Conservation (phyloP, 2,888 invertebrate genomes). For the Linnaemya vulpina region DNA sequence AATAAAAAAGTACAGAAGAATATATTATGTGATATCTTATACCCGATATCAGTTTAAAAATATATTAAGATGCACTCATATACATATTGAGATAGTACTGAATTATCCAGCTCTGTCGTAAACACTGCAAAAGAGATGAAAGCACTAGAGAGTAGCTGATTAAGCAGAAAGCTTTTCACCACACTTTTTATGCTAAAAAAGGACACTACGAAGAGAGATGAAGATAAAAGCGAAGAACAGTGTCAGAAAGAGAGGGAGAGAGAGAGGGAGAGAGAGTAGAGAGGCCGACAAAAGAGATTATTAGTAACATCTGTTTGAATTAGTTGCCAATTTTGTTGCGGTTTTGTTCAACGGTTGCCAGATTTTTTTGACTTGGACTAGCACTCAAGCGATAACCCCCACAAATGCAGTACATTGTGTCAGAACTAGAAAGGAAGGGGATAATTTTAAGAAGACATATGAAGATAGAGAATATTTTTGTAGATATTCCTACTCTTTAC, state of each 20-base stretch:
- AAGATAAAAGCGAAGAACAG: not conserved
- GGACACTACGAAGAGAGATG: not conserved
- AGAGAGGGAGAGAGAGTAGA: not conserved
- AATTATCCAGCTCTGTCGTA: not conserved
- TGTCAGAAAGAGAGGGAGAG: not conserved
- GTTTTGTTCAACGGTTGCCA: conserved; percentile 16
- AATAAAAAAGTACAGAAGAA: no score
- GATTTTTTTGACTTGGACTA: no score
- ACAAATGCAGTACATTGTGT: no score
- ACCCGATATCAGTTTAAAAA: not conserved
- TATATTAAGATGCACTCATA: no score
- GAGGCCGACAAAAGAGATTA: not conserved
- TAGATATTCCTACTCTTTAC: no score
- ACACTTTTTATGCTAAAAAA: conserved; percentile 6
- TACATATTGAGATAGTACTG: no score
- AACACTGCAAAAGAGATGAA: not conserved
- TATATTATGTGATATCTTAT: no score
- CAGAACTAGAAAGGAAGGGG: no score
- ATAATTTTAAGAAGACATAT: no score
- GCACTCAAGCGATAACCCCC: no score
- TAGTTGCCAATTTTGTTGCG: conserved; percentile 15
- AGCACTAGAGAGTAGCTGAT: not conserved
- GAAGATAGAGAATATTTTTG: no score
- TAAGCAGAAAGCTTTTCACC: conserved; percentile 63
- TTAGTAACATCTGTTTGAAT: conserved; percentile 24